These are phyloP conservation scores for Mythimna lalbum DNA, from an alignment of 2,888 invertebrate species.

Conservation along the genomic window DNA sequence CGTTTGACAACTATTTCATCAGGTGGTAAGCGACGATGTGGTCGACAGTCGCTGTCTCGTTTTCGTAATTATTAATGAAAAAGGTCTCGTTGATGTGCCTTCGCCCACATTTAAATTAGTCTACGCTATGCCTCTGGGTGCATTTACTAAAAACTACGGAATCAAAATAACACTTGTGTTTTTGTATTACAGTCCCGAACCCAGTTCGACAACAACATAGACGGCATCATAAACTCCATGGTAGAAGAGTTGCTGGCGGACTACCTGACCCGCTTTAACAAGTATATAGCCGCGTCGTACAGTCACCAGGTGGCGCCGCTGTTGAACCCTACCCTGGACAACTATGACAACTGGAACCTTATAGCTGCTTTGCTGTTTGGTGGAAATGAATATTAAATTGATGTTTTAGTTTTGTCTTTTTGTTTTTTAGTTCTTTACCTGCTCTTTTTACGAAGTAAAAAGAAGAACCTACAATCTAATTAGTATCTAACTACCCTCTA, in stretches of 20 bases:
- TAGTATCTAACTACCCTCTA: too few species aligned
- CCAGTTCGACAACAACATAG: slow-evolving; percentile 79
- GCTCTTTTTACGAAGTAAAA: neutral
- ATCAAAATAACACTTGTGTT: too few species aligned
- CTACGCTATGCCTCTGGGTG: too few species aligned
- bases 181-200: slow-evolving; percentile 72
- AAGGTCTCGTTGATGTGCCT: too few species aligned
- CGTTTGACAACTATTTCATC: too few species aligned
- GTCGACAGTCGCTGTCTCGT: too few species aligned
- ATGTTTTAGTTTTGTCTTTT: neutral
- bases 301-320: slow-evolving; percentile 52
- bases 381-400: slow-evolving; percentile 20
- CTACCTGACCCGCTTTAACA: slow-evolving; percentile 76
- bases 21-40: too few species aligned
- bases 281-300: slow-evolving; percentile 63
- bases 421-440: neutral
- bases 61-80: too few species aligned
- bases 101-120: too few species aligned
- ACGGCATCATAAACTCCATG: slow-evolving; percentile 76
- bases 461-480: too few species aligned
- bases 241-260: slow-evolving; percentile 74
- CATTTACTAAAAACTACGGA: too few species aligned
- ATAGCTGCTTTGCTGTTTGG: slow-evolving; percentile 19
- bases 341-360: slow-evolving; percentile 62
- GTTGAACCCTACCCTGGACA: slow-evolving; percentile 68